Evolutionary conservation across 1,140 invertebrate species (phyloP).

Genomic region (Ceratitis capitata): DNA sequence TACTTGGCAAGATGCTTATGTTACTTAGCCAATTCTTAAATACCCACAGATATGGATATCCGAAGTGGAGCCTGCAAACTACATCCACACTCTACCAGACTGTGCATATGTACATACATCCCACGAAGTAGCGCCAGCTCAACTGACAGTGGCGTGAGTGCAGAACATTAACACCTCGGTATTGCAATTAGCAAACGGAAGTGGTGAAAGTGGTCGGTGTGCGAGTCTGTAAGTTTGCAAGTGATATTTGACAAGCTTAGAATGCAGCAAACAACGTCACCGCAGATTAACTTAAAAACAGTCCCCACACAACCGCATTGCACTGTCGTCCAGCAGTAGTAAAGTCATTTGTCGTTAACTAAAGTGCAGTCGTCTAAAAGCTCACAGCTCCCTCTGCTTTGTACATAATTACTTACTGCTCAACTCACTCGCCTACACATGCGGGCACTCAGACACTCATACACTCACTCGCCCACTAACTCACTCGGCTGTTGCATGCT

Average conservation of each 20-base stretch:
- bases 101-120: not conserved
- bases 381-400: not conserved
- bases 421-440: not conserved
- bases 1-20: not conserved
- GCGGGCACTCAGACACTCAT: too few species aligned
- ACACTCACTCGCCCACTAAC: too few species aligned
- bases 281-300: slow-evolving; percentile 14
- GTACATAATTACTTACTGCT: slow-evolving; percentile 8
- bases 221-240: not conserved
- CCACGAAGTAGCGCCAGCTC: not conserved
- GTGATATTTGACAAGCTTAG: not conserved
- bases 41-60: too few species aligned
- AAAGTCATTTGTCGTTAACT: not conserved
- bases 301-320: not conserved
- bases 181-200: not conserved
- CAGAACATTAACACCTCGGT: not conserved
- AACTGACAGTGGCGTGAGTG: not conserved
- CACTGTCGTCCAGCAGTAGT: not conserved
- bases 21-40: too few species aligned
- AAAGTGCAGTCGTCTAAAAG: not conserved
- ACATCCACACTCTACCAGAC: not conserved
- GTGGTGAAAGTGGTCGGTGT: not conserved
- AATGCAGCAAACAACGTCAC: not conserved
- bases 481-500: not conserved
- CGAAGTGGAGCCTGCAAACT: not conserved